phyloP scores from a whole-genome alignment of 1,140 invertebrate genomes.

The Atta cephalotes region DNA sequence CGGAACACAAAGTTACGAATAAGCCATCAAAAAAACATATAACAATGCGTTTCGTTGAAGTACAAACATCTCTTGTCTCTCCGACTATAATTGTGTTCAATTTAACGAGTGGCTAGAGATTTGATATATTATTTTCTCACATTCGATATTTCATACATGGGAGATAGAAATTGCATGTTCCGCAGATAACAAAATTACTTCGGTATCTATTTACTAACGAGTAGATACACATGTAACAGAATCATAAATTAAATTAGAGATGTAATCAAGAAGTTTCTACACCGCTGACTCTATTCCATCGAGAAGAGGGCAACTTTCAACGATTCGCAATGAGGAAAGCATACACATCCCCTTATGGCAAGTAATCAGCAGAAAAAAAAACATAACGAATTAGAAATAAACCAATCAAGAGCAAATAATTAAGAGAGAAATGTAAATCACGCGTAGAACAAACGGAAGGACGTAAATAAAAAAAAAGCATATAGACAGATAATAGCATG shows the following conservation, averaged over 20 bases:
- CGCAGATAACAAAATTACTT: conserved; percentile 34
- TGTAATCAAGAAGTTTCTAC: conserved; percentile 47
- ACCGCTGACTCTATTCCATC: neutral
- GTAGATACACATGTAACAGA: conserved; percentile 5
- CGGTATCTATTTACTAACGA: conserved; percentile 37
- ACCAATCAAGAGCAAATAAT: neutral
- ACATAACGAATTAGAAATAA: neutral
- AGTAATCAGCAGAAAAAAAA: conserved; percentile 5
- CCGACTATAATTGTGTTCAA: neutral
- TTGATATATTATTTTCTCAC: neutral
- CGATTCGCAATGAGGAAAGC: conserved; percentile 16
- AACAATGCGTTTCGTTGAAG: conserved; percentile 27
- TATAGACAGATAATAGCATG: neutral
- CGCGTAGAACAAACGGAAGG: neutral
- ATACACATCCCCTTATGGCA: conserved; percentile 18
- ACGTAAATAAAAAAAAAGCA: neutral
- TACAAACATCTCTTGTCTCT: conserved; percentile 21
- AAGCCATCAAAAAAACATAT: conserved; percentile 19
- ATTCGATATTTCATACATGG: conserved; percentile 43
- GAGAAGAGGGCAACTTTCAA: conserved; percentile 6
- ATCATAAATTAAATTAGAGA: conserved; percentile 37
- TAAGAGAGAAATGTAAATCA: neutral
- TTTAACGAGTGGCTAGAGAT: conserved; percentile 44
- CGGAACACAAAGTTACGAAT: neutral
- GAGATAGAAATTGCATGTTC: conserved; percentile 32